Base-by-base conservation (phyloP, 2,888 invertebrate species). In the Agrotis clavis region DNA sequence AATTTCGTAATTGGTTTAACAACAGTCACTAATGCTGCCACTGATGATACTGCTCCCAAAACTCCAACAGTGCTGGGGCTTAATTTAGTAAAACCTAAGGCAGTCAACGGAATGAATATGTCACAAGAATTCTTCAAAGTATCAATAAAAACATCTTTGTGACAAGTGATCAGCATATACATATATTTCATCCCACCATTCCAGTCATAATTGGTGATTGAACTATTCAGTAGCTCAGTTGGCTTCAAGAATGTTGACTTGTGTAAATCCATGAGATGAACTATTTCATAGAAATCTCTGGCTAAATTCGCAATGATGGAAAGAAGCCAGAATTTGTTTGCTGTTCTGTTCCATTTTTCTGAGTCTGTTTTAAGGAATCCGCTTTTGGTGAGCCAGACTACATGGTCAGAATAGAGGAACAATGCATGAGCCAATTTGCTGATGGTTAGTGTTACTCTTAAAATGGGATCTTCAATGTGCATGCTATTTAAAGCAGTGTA, bases 91-190 rank as follows among this genome's bases (percentile, higher is more conserved):
- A 98, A 97, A 1, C 98, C 98, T 82, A 99, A 94, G 9, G 98
- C 97, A 71, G 98, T 97, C 77, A 99, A 93, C 0, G 99, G 99
- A 89, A 99, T 98, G 86, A 98, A 98, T 70, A 99, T 92, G 93
- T 99, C 99, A 94, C 98, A 98, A 13, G 97, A 94, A 95, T 99
- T 99, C 92, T 98, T 99, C 7, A 98, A 89, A 1, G 98, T 98
- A 93, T 99, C 99, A 79, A 99, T 96, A 71, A 98, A 96, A 14
- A 99, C 96, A 91, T 98, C 97, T 87, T 97, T 97, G 84, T 93
- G 95, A 84, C 94, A 96, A 77, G 87, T 90, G 9, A 94, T 78
- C 56, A 95, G 67, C 73, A 90, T 86, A 72, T 88, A 93, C 45
- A 92, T 72, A 86, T 95, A 91, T 82, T 89, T 94, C 13, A 92